Base-by-base conservation (phyloP, 1,140 invertebrate genomes). In the Latrodectus geometricus region DNA sequence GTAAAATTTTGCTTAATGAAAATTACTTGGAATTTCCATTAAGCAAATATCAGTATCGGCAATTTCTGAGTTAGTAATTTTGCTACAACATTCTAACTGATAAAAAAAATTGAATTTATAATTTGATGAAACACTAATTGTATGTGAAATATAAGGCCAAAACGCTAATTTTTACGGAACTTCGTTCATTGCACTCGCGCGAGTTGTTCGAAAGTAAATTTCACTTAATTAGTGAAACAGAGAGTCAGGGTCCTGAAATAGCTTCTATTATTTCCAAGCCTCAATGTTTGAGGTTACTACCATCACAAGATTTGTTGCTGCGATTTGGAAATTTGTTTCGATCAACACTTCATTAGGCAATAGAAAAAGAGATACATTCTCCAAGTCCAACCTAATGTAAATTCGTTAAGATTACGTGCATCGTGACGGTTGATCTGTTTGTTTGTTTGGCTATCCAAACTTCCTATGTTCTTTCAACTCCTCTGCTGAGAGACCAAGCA, bases 261-360 rank as follows among this genome's bases (percentile, higher is more conserved):
- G 54, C 52, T 5, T 35, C 35, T 61, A 17, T 8, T 2, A 14
- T 8, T 61, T 54, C n/a, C 21, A 84, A 84, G 65, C 50, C 79
- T 82, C 50, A 69, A 50, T 75, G 81, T 66, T 75, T 83, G 81
- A 83, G 81, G 81, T 83, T 86, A 52, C 74, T 77, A 74, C 74
- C 61, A 73, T 70, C 83, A n/a, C n/a, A 76, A 74, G 85, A 87
- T 87, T 87, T 87, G 85, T 76, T 80, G 77, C 85, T 70, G 77
- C 85, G 85, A 87, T 80, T 56, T 73, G 85, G 85, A 76, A 87
- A 87, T 87, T 87, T 87, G 85, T 87, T 87, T 79, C 85, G 77
- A 76, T 87, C 80, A 87, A 80, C 77, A 87, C 76, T 87, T 87
- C 85, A 87, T 87, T 87, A 87, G 85, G 54, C 85, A 54, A 87